These are phyloP conservation scores for Fringilla coelebs DNA, from an alignment of 2,797 vertebrate species.

Conservation along the genomic window DNA sequence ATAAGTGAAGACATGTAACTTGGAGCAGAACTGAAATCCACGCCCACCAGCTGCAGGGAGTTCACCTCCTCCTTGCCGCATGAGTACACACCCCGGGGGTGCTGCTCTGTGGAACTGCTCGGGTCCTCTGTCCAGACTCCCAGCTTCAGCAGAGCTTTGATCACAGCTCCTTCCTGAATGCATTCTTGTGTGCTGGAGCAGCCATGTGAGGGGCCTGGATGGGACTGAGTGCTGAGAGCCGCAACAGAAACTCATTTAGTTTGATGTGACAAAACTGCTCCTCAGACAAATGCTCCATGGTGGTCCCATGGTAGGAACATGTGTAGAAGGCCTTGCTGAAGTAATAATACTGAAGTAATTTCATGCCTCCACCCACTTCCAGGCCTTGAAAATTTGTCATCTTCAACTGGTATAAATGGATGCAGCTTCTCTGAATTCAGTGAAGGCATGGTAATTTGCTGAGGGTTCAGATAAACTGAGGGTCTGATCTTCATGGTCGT, in stretches of 20 bases:
- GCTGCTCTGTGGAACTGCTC: constrained; percentile 20
- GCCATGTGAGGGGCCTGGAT: constrained; percentile 32
- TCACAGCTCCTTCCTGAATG: not conserved
- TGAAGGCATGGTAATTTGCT: not conserved
- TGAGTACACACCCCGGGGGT: not conserved
- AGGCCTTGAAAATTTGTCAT: not conserved
- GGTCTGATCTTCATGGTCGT: not conserved
- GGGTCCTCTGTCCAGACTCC: not conserved
- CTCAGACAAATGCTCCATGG: constrained; percentile 14
- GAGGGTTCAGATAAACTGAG: not conserved
- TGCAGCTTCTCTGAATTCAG: not conserved
- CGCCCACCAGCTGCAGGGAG: not conserved
- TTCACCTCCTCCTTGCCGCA: constrained; percentile 39
- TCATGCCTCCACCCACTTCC: constrained; percentile 31
- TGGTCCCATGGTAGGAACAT: constrained; percentile 28
- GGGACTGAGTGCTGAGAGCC: constrained; percentile 42
- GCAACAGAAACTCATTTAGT: constrained; percentile 49
- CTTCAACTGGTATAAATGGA: not conserved
- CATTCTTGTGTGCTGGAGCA: constrained; percentile 43
- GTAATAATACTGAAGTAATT: constrained; percentile 49
- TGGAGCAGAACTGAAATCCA: constrained; percentile 40
- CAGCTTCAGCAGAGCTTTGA: constrained; percentile 1
- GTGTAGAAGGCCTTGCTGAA: constrained; percentile 39
- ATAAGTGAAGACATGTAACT: not conserved
- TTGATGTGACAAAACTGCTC: constrained; percentile 42